Conservation (phyloP, 2,113 vertebrate genomes). For the Mionectes macconnelli region DNA sequence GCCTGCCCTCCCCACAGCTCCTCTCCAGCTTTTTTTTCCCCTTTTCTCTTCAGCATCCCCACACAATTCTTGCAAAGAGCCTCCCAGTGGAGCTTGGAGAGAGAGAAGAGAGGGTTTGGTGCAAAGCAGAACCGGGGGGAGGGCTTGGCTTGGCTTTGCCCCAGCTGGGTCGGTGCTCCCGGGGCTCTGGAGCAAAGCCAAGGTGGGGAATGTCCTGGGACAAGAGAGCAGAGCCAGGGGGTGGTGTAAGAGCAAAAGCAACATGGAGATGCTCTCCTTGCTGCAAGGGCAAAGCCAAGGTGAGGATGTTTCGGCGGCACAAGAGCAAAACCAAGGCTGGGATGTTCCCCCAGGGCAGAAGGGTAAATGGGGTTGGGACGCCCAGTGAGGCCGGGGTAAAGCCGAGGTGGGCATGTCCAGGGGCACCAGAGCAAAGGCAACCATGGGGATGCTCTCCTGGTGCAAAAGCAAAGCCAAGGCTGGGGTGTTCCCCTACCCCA, state of each 20-base stretch:
- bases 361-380: no score
- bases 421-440: background rate
- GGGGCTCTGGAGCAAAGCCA: background rate
- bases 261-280: no score
- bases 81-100: rapidly evolving
- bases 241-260: no score
- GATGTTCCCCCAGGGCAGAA: background rate
- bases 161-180: rapidly evolving
- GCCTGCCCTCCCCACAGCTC: background rate
- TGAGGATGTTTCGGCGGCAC: no score
- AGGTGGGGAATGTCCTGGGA: background rate
- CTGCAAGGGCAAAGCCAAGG: background rate
- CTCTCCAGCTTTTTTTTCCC: background rate
- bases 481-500: background rate
- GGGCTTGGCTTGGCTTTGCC: background rate
- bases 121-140: rapidly evolving
- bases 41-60: background rate
- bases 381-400: no score
- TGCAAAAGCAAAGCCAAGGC: background rate
- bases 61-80: background rate
- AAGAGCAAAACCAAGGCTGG: background rate
- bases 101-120: background rate
- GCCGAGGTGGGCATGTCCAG: background rate
- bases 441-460: background rate
- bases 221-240: no score